Conservation (phyloP, 2,797 vertebrate species). For the Sebastes cheni region DNA sequence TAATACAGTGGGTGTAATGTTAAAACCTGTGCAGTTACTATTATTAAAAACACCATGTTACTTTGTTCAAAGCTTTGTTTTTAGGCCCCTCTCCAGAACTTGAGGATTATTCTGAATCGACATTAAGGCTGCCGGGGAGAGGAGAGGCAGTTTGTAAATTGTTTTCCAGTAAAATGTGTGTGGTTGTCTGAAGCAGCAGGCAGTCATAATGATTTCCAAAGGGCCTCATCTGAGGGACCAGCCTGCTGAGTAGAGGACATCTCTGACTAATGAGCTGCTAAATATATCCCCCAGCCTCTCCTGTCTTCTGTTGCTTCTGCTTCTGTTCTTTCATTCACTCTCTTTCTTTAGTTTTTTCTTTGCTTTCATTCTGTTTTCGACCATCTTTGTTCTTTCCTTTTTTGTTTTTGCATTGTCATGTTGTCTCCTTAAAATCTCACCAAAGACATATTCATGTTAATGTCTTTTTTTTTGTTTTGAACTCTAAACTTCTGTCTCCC, state of each 20-base stretch:
- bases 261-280: constrained; percentile 82
- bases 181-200: constrained; percentile 72
- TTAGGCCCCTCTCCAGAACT: constrained; percentile 8
- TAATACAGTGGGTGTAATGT: not conserved
- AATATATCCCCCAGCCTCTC: constrained; percentile 76
- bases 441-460: not conserved
- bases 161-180: constrained; percentile 60
- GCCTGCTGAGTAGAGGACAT: constrained; percentile 76
- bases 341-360: not conserved
- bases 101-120: constrained; percentile 39
- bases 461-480: not conserved
- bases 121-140: constrained; percentile 30
- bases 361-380: not conserved
- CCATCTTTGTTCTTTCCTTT: not conserved
- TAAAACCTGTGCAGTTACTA: not conserved
- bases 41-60: constrained; percentile 2
- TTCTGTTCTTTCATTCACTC: constrained; percentile 24
- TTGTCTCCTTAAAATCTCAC: not conserved
- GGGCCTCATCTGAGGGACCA: constrained; percentile 74
- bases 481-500: not conserved
- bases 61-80: constrained; percentile 38
- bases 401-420: not conserved
- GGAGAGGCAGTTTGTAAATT: constrained; percentile 48
- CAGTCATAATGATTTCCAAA: constrained; percentile 78
- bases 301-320: constrained; percentile 60